These are phyloP conservation scores for Hirtodrosophila confusa DNA, from an alignment of 2,888 invertebrate genomes.

Conservation along the genomic window DNA sequence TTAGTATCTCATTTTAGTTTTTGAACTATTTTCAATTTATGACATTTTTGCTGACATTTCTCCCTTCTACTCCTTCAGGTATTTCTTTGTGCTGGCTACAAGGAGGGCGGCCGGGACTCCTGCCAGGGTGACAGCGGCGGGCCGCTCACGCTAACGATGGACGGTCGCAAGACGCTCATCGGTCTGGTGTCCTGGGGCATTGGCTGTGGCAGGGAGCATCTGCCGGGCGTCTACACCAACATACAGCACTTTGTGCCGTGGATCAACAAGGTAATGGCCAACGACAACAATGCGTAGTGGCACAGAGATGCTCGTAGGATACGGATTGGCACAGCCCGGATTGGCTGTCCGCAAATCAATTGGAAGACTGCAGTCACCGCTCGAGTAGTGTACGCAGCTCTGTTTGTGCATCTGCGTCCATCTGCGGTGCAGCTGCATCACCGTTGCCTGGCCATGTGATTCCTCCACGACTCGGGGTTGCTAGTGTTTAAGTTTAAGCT, in stretches of 20 bases:
- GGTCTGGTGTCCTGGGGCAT: slow-evolving; percentile 96
- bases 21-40: too few relatives aligned
- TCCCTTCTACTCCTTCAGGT: slow-evolving; percentile 78
- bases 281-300: slow-evolving; percentile 82
- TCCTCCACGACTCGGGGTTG: slow-evolving; percentile 82
- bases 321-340: slow-evolving; percentile 6
- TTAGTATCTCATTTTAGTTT: too few relatives aligned
- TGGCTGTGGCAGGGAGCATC: slow-evolving; percentile 94
- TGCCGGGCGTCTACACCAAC: slow-evolving; percentile 96
- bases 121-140: slow-evolving; percentile 93
- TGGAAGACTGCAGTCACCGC: slow-evolving; percentile 62
- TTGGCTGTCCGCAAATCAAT: slow-evolving; percentile 29
- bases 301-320: not conserved
- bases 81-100: slow-evolving; percentile 96
- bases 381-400: slow-evolving; percentile 40
- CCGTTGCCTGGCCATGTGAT: slow-evolving; percentile 70
- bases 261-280: slow-evolving; percentile 92
- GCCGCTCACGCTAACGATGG: slow-evolving; percentile 93
- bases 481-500: slow-evolving; percentile 74
- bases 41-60: too few relatives aligned
- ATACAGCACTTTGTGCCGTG: slow-evolving; percentile 96
- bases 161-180: slow-evolving; percentile 93
- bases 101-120: slow-evolving; percentile 91
- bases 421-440: slow-evolving; percentile 17
- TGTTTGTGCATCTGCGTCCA: slow-evolving; percentile 26